Conservation (phyloP, 53 echinoderm and acorn worm species). For the Patiria pectinifera region DNA sequence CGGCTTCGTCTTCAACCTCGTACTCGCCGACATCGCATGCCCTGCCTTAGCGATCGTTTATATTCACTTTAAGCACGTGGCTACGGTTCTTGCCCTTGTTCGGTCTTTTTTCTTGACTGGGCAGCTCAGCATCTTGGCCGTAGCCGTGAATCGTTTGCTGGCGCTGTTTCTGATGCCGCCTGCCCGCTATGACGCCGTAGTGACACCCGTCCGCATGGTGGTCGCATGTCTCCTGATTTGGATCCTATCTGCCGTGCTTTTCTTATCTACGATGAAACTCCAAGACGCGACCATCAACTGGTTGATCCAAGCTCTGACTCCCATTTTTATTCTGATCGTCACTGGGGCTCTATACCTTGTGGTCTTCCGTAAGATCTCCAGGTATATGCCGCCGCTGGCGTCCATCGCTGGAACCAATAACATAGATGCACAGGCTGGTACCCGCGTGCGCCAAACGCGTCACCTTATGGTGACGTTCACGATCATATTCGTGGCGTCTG, state of each 20-base stretch:
- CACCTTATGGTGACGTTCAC: not conserved
- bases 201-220: not conserved
- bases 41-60: not conserved
- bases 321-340: not conserved
- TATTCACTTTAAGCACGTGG: not conserved
- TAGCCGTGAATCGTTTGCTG: not conserved
- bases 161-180: not conserved
- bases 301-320: not conserved
- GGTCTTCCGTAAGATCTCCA: not conserved
- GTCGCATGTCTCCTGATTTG: not conserved
- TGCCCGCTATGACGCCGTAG: not conserved
- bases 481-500: not conserved
- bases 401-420: not conserved
- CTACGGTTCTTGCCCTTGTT: not conserved
- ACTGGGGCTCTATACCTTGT: not conserved
- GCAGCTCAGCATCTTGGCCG: not conserved
- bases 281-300: not conserved
- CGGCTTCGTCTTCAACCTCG: constrained; percentile 11
- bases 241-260: not conserved
- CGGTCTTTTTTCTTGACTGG: not conserved
- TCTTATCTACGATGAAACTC: not conserved
- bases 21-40: not conserved
- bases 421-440: not conserved
- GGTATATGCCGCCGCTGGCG: not conserved
- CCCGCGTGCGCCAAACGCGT: not conserved